Evolutionary conservation across 2,113 vertebrate genomes (phyloP), one percentile per base, ranked within the genome.

Genomic region (Martes martes): DNA sequence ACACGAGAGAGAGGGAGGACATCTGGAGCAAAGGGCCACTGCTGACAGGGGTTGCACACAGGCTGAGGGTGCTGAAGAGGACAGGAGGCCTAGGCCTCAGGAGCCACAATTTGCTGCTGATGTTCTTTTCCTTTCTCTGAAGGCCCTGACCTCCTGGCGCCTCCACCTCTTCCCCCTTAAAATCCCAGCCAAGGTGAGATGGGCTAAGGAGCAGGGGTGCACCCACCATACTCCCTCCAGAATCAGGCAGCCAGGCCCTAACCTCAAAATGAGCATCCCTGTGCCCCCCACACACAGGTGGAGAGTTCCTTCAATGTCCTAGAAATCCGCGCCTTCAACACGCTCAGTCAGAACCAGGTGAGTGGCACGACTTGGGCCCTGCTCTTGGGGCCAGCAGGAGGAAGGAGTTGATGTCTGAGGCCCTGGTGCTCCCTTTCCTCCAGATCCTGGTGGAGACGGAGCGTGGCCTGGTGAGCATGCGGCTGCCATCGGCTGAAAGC

Each of bases 401-500:
- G 91, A 94, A 42, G 52, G 65, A 33, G 15, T 50, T 11, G 0
- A 0, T 24, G 7, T 67, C 82, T 80, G 42, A 97, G 39, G 47
- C 36, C 83, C 67, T 76, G n/a, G 57, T 2, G 0, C 90, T 52
- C 31, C 74, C 65, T 61, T 19, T 23, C 31, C 86, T 28, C 55
- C 98, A 99, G 99, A 99, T 99, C 92, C 98, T 99, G 94, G 99
- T 99, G 95, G 99, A 99, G 89, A 99, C 99, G 1, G 99, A 99
- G 98, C 99, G 99, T 97, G 99, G 99, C 23, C 98, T 98, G 74
- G 99, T 99, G 98, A 99, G 99, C 24, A 97, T 99, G 96, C 98
- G 98, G 71, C 98, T 99, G 16, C 99, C 99, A 57, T 98, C 97
- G 0, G 98, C 99, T 74, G 99, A 99, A 61, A 99, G 99, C 81